Evolutionary conservation across 2,888 invertebrate species (phyloP).

Genomic region (Megamerina dolium): DNA sequence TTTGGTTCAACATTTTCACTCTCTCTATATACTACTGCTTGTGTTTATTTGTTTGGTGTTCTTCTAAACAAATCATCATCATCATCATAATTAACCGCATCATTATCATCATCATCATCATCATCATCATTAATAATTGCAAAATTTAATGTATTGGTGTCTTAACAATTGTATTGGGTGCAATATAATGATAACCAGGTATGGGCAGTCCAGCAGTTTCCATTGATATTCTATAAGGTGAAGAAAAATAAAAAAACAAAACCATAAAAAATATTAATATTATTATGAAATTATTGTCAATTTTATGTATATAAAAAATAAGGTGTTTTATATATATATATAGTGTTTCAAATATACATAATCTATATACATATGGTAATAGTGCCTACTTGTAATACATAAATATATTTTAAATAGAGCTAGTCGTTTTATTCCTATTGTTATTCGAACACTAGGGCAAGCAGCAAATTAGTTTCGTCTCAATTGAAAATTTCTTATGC

Average conservation of each 20-base stretch:
- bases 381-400: too few species aligned
- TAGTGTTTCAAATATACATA: conserved; percentile 11
- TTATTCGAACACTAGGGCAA: too few species aligned
- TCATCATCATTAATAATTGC: too few species aligned
- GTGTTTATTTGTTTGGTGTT: conserved; percentile 5
- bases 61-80: conserved; percentile 16
- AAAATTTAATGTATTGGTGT: conserved; percentile 86
- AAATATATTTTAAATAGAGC: too few species aligned
- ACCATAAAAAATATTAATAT: conserved; percentile 11
- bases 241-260: conserved; percentile 5
- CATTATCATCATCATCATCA: too few species aligned
- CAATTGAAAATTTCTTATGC: too few species aligned
- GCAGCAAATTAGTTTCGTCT: too few species aligned
- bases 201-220: conserved; percentile 88
- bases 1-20: not conserved
- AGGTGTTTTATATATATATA: not conserved
- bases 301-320: conserved; percentile 6
- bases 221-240: conserved; percentile 79
- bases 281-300: conserved; percentile 7
- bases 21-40: not conserved
- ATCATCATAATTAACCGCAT: too few species aligned
- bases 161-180: conserved; percentile 88
- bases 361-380: too few species aligned
- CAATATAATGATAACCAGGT: conserved; percentile 86
- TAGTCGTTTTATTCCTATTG: too few species aligned